Conservation (phyloP, 2,113 vertebrate species). For the Nesogale talazaci region DNA sequence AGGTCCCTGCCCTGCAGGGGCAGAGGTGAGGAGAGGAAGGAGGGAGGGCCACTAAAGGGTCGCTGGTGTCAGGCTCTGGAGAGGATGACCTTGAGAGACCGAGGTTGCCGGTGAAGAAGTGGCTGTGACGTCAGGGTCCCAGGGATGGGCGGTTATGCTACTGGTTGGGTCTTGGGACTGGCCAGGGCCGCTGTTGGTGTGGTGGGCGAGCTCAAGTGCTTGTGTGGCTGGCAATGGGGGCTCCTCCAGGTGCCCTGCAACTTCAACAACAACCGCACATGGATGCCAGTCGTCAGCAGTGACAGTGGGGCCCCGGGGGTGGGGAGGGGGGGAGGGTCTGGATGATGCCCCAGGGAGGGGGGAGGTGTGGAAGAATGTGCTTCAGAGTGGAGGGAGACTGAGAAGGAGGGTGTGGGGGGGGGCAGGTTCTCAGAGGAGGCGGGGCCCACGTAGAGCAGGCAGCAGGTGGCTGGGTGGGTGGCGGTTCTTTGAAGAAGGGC, state of each 20-base stretch:
- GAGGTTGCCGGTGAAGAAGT: background rate
- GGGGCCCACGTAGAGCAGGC: background rate
- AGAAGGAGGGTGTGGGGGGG: fast-evolving
- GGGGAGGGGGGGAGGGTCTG: background rate
- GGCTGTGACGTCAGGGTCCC: background rate
- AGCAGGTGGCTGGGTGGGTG: too few species aligned
- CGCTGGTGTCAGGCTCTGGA: background rate
- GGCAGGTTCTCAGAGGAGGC: fast-evolving
- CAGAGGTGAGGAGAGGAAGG: background rate
- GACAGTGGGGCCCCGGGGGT: background rate
- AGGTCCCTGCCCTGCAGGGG: background rate
- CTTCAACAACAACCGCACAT: background rate
- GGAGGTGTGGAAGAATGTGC: background rate
- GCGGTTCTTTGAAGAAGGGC: background rate
- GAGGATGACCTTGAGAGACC: background rate
- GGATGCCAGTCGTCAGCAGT: background rate
- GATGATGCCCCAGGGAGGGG: background rate
- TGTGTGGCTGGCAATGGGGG: background rate
- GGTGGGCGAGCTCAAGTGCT: background rate
- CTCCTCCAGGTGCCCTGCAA: background rate
- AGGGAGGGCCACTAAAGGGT: too few species aligned
- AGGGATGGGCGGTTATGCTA: background rate
- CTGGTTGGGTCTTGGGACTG: background rate
- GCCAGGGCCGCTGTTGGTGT: background rate
- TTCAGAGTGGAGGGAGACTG: background rate